phyloP scores from a whole-genome alignment of 2,888 invertebrate species.

The Orthonychiurus folsomi region DNA sequence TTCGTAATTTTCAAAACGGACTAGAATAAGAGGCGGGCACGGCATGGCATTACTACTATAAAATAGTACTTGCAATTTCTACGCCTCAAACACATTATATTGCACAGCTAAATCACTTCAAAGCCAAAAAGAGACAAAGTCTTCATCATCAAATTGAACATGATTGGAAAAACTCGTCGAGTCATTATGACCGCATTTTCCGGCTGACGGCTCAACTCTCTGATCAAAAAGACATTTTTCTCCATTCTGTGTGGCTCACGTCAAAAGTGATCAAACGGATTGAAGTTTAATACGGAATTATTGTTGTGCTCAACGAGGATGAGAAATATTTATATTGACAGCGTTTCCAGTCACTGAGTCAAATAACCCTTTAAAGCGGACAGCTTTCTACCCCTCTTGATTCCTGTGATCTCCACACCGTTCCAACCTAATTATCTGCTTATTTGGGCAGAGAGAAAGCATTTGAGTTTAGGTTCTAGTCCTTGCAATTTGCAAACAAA shows the following conservation, averaged over 20 bases:
- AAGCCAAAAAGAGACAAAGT: conserved; percentile 3
- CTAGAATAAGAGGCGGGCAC: no score
- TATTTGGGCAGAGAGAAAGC: no score
- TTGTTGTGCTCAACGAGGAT: background rate
- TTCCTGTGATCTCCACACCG: background rate
- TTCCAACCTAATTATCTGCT: background rate
- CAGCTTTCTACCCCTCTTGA: background rate
- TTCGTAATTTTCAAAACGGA: no score
- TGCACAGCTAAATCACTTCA: conserved; percentile 9
- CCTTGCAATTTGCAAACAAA: no score
- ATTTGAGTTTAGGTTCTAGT: no score
- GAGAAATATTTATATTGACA: conserved; percentile 1
- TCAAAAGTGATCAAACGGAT: background rate
- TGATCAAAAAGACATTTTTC: conserved; percentile 20
- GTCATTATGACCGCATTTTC: conserved; percentile 29
- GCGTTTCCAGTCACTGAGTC: no score
- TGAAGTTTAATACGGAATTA: background rate
- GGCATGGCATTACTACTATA: no score
- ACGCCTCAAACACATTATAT: no score
- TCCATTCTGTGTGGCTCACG: background rate
- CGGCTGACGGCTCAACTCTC: conserved; percentile 13
- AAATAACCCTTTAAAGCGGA: background rate
- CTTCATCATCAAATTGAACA: conserved; percentile 18
- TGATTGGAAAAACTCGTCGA: conserved; percentile 18
- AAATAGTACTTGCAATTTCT: no score